Base-by-base conservation (phyloP, 2,113 vertebrate species). In the Cairina moschata region DNA sequence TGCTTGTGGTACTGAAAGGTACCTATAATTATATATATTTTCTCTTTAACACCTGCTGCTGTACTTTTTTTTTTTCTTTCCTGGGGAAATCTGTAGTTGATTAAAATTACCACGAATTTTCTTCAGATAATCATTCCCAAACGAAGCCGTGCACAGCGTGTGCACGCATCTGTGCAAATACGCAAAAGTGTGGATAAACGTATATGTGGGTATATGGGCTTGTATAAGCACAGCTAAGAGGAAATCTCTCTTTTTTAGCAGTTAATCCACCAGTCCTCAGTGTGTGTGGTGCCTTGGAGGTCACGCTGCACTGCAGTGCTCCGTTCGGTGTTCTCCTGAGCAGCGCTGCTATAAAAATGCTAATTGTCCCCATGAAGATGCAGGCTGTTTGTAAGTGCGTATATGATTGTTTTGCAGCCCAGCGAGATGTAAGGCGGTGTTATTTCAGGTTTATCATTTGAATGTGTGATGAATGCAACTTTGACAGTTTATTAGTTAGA, bases 401-500 rank as follows among this genome's bases (percentile, higher is more conserved):
- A 26, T 91, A 72, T 81, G 92, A 96, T 83, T 94, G 73, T 65
- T 91, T 78, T 90, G 84, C 74, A 86, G 85, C 82, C 87, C 69
- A 75, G 58, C 9, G 21, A 93, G 88, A 79, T 73, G 38, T n/a
- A 80, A 90, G 86, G 83, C 77, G 83, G 92, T 80, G 69, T 94
- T 91, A 95, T 77, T 87, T 92, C 90, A 88, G 84, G 77, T 95
- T 95, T 80, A n/a, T 93, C 65, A 93, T 94, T 94, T 90, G 72
- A 91, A 88, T 74, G 76, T 74, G 76, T 86, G 81, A 71, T 92
- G 79, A 76, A 28, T 91, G 29, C 74, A 75, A 83, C 28, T 95
- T 95, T 76, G 93, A 80, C 94, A 95, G 90, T 96, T 91, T 94
- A 95, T 96, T 97, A 94, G 83, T 93, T 73, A 73, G 54, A 59